phyloP scores from a whole-genome alignment of 1,140 invertebrate species.

The Calycopis cecrops region DNA sequence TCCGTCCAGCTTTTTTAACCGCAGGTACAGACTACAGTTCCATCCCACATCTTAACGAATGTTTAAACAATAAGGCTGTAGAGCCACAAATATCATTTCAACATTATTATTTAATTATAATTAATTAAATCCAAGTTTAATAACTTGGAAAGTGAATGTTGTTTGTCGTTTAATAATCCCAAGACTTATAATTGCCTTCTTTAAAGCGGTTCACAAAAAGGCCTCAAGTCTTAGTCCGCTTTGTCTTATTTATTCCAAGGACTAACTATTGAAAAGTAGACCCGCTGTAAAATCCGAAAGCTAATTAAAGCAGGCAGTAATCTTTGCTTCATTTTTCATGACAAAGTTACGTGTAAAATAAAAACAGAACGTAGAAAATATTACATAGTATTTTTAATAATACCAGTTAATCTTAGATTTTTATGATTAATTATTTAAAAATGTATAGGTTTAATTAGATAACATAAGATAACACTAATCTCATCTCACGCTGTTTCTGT shows the following conservation, averaged over 20 bases:
- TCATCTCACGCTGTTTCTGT: too few species aligned
- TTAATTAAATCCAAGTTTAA: too few species aligned
- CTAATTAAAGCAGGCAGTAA: constrained; percentile 23
- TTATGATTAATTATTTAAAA: too few species aligned
- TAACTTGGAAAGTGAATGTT: too few species aligned
- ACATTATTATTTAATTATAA: constrained; percentile 3
- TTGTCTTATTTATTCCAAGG: constrained; percentile 21
- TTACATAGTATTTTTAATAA: background rate
- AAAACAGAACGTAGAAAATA: background rate
- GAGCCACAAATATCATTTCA: background rate
- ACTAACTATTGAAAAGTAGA: constrained; percentile 26
- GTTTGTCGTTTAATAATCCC: constrained; percentile 10
- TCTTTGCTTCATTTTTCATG: constrained; percentile 23
- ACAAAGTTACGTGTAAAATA: constrained; percentile 16
- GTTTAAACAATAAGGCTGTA: too few species aligned
- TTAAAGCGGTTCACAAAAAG: constrained; percentile 13
- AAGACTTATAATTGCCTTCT: constrained; percentile 17
- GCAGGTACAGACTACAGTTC: too few species aligned
- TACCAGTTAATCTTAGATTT: too few species aligned
- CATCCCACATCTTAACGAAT: too few species aligned
- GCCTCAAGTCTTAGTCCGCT: constrained; percentile 17
- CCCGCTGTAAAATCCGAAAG: constrained; percentile 24
- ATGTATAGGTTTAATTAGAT: too few species aligned
- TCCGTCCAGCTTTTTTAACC: too few species aligned
- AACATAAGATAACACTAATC: too few species aligned